Evolutionary conservation across 2,888 invertebrate species (phyloP), one percentile per base, ranked within the genome.

Genomic region (Drosophila kambysellisi): DNA sequence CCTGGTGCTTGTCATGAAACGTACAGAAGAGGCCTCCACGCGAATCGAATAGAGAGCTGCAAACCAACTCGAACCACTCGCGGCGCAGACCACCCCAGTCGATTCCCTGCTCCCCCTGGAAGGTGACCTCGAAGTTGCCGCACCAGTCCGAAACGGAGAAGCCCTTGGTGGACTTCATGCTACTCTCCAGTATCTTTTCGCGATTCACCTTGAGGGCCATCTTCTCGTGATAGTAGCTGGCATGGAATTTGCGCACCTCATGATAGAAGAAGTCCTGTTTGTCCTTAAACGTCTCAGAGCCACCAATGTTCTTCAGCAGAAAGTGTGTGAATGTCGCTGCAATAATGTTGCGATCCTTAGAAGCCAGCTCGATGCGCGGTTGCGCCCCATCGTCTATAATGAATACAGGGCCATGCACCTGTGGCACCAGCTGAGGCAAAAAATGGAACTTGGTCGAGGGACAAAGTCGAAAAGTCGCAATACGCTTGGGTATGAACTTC

Each of bases 11-110:
- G 91, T 98, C 98, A 84, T 97, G 96, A 92, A 98, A 97, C 74
- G 97, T 96, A 80, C 95, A 95, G 94, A 98, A 99, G 69, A 99
- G 94, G 0, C 96, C 96, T 91, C 96, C 95, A 82, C 96, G 95
- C 25, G 97, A 95, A 93, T 98, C 98, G 93, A 98, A 99, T 67
- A 99, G 94, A 76, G 97, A 95, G 17, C 96, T 96, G 93, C 98
- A 98, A 79, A 98, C 95, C 79, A 98, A 93, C 82, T 98, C 98
- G 94, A 98, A 98, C 98, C 98, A 99, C 94, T 99, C 99, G 72
- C 98, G 95, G 7, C 98, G 95, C 53, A 98, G 94, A 6, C 98
- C 98, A 81, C 98, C 98, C 98, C 97, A 98, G 94, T 98, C 98
- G 88, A 98, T 96, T 54, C 97, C 98, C 95, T 97, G 97, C 93